Base-by-base conservation (phyloP, 2,888 invertebrate species). In the Sarcophaga caerulescens region DNA sequence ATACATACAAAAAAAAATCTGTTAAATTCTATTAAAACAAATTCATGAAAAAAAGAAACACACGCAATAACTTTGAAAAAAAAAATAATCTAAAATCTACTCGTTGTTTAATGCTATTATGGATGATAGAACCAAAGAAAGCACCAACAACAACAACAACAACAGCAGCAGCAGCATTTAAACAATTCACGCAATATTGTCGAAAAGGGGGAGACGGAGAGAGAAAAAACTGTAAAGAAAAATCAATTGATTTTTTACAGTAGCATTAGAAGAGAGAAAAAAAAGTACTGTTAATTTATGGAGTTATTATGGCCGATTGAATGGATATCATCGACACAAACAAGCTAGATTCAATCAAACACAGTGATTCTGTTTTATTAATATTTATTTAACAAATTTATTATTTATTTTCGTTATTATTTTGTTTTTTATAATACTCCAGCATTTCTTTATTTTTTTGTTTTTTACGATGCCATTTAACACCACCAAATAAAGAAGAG, bases 241-340 rank as follows among this genome's bases (percentile, higher is more conserved):
- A 83, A 73, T 73, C 62, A 68, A 83, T 83, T 78, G 78, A 83
- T 83, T 78, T 78, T 62, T 83, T 78, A 83, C 78, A 78, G 78
- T 57, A 79, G 73, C 83, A 66, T 47, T 35, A n/a, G 35, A 66
- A 14, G 14, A 12, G 14, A 4, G 57, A 57, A 4, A 52, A 14
- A 12, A 14, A 14, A 70, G n/a, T 76, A 74, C 73, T 78, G 68
- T 73, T 74, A 69, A 79, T 73, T 74, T 65, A 57, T 59, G 12
- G 65, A n/a, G 14, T 66, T n/a, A 23, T 47, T 47, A 74, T 62
- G 44, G 44, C 52, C 76, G 52, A 80, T 59, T 74, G 62, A 57
- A 75, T 4, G n/a, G 35, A 35, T 35, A 35, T 35, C 19, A 35
- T 35, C 19, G 70, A 66, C 59, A 25, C 25, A 52, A 59, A 66